Conservation (phyloP, 1,140 invertebrate species). For the Diorhabda carinulata region DNA sequence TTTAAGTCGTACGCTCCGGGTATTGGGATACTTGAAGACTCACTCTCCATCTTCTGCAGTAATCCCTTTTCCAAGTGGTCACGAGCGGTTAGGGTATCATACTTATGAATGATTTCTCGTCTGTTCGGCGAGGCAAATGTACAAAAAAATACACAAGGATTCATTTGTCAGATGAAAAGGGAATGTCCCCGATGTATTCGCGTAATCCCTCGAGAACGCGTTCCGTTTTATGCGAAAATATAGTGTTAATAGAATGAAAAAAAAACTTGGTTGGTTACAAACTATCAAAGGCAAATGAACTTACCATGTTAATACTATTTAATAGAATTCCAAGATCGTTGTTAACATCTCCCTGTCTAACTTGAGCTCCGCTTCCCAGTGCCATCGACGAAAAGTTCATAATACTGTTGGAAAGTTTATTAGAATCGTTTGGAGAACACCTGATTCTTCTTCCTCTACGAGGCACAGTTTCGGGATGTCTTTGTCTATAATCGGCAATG, state of each 20-base stretch:
- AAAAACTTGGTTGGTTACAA: not conserved
- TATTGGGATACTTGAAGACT: too few relatives aligned
- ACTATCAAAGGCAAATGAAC: slow-evolving; percentile 16
- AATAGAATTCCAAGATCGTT: slow-evolving; percentile 39
- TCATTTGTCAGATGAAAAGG: too few relatives aligned
- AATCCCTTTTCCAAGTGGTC: too few relatives aligned
- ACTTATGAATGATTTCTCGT: too few relatives aligned
- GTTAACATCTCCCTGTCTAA: slow-evolving; percentile 40
- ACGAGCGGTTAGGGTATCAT: too few relatives aligned
- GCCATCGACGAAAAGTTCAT: slow-evolving; percentile 44
- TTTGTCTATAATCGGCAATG: slow-evolving; percentile 74
- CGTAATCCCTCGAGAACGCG: not conserved
- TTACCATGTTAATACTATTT: slow-evolving; percentile 39
- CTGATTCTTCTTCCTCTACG: slow-evolving; percentile 60
- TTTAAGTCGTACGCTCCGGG: too few relatives aligned
- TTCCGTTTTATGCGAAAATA: not conserved
- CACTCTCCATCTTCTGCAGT: too few relatives aligned
- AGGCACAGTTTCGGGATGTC: slow-evolving; percentile 67
- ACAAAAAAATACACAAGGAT: too few relatives aligned
- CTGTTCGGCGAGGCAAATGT: too few relatives aligned
- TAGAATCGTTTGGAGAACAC: slow-evolving; percentile 31
- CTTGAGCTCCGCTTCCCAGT: slow-evolving; percentile 47
- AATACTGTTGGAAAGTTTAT: slow-evolving; percentile 31
- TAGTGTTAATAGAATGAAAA: not conserved
- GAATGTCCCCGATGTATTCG: not conserved